Base-by-base conservation (phyloP, 1,140 invertebrate species). In the Heliconius hermathena region DNA sequence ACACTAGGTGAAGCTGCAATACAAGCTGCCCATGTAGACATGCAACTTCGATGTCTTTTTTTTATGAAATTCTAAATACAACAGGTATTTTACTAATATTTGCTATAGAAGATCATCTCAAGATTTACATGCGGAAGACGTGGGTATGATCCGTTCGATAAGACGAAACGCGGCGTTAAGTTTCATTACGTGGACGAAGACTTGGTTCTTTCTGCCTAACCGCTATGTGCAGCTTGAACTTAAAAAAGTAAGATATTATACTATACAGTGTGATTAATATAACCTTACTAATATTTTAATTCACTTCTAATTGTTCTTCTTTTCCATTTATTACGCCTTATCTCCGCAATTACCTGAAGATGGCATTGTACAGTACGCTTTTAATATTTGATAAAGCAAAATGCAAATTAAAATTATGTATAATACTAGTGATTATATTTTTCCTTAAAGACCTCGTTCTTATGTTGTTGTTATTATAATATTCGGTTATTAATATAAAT, bases 11-110 rank as follows among this genome's bases (percentile, higher is more conserved):
- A n/a, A n/a, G n/a, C n/a, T n/a, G n/a, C n/a, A n/a, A n/a, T n/a
- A n/a, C n/a, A n/a, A n/a, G n/a, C 83, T 83, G 81, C 78, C 52
- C 38, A 49, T 71, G 41, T 73, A 73, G 78, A 80, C 74, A 66
- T 80, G 78, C 70, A 71, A n/a, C 38, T 71, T 33, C n/a, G 8
- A 29, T 29, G 29, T 33, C 0, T 36, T 13, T 71, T 38, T 60
- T 9, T 18, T 1, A 54, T 33, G 9, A 38, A 38, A 71, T 71
- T 20, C 6, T 71, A 22, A n/a, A 33, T 71, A 11, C 29, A 71
- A 71, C 29, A 36, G 11, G 29, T 70, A 16, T 70, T 22, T 8
- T 70, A 26, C 4, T 70, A 70, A 26, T 70, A 70, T 70, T n/a
- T 33, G 11, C 13, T 26, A 70, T 70, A 8, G 6, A 70, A 70